Evolutionary conservation across 2,797 vertebrate genomes (phyloP).

Genomic region (Pelodytes ibericus): DNA sequence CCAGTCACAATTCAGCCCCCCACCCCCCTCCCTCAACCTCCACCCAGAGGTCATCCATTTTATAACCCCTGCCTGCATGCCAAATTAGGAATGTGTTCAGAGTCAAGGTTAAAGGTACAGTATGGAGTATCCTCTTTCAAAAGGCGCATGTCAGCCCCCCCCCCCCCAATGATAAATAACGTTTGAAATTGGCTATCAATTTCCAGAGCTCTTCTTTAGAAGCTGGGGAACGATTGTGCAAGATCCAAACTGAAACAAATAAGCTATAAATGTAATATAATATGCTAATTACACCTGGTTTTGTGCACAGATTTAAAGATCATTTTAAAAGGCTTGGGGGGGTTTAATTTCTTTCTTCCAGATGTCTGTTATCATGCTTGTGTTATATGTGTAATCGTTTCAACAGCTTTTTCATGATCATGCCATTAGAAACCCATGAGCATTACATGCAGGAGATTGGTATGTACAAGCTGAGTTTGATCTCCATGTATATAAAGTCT

Average conservation of each 20-base stretch:
- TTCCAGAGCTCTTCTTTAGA: slow-evolving; percentile 46
- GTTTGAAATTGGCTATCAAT: slow-evolving; percentile 63
- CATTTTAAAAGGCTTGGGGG: too few relatives aligned
- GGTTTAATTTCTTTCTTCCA: too few relatives aligned
- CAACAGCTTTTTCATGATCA: too few relatives aligned
- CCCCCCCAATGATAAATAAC: slow-evolving; percentile 70
- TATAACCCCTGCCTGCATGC: slow-evolving; percentile 68
- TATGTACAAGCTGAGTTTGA: too few relatives aligned
- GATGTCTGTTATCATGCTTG: too few relatives aligned
- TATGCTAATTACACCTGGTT: slow-evolving; percentile 7
- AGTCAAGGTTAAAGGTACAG: slow-evolving; percentile 78
- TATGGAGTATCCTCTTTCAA: slow-evolving; percentile 74
- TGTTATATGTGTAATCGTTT: too few relatives aligned
- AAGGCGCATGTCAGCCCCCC: slow-evolving; percentile 69
- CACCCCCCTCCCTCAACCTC: slow-evolving; percentile 64
- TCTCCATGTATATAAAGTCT: too few relatives aligned
- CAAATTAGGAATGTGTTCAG: slow-evolving; percentile 68
- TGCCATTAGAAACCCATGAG: too few relatives aligned
- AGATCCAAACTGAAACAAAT: not conserved
- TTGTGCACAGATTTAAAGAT: not conserved
- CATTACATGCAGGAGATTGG: too few relatives aligned
- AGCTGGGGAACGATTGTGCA: slow-evolving; percentile 30
- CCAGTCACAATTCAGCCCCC: slow-evolving; percentile 61
- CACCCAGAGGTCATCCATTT: slow-evolving; percentile 66
- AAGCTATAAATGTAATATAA: slow-evolving; percentile 3